phyloP scores from a whole-genome alignment of 2,113 vertebrate genomes.

The Corapipo altera region DNA sequence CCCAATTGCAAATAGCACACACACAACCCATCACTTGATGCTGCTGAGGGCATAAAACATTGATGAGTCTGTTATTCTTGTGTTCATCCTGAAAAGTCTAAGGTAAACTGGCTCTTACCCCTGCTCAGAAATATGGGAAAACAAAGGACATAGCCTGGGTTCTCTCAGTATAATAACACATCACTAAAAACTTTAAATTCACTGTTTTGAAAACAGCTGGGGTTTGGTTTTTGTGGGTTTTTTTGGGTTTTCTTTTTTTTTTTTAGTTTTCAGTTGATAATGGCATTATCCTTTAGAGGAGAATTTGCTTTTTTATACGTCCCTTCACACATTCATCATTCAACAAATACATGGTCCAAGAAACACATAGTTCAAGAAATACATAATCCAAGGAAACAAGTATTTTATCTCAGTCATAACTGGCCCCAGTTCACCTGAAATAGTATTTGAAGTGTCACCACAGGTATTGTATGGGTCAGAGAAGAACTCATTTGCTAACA shows the following conservation, averaged over 20 bases:
- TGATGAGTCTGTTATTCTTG: too few relatives aligned
- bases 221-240: neutral
- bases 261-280: neutral
- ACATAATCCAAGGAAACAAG: neutral
- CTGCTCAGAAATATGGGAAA: neutral
- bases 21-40: neutral
- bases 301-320: neutral
- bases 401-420: fast-evolving
- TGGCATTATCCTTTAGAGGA: neutral
- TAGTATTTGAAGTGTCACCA: neutral
- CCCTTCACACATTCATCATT: neutral
- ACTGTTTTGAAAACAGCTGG: neutral
- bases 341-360: neutral
- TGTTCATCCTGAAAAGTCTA: fast-evolving
- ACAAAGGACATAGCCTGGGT: neutral
- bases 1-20: fast-evolving
- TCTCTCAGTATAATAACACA: neutral
- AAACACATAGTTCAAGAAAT: neutral
- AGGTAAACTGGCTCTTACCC: neutral
- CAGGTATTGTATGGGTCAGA: neutral
- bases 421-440: neutral
- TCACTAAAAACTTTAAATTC: neutral
- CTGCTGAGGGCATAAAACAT: neutral
- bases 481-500: neutral
- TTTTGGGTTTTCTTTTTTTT: neutral